phyloP scores from a whole-genome alignment of 2,113 vertebrate genomes.

The Climacteris rufus region DNA sequence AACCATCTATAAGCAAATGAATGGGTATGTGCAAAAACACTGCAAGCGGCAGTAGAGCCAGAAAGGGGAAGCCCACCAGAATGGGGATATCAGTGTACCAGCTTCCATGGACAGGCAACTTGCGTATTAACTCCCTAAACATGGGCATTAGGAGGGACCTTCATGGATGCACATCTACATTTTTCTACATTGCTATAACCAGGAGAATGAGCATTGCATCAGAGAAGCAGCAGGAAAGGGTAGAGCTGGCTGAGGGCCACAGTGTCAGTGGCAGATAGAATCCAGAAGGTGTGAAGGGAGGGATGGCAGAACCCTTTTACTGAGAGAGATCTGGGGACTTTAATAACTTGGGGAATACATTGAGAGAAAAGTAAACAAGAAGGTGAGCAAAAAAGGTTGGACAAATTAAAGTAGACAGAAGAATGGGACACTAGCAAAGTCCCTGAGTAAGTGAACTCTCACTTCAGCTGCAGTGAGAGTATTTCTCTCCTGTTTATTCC shows the following conservation, averaged over 20 bases:
- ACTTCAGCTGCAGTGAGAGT: neutral
- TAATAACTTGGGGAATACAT: neutral
- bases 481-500: neutral
- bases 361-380: neutral
- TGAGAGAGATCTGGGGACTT: neutral
- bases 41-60: neutral
- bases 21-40: neutral
- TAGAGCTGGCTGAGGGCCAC: neutral
- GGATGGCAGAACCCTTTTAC: neutral
- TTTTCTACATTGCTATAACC: neutral
- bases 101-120: neutral
- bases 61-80: neutral
- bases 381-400: neutral
- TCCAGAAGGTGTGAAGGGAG: neutral
- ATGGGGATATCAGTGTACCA: neutral
- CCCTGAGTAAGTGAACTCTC: neutral
- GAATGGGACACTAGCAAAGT: neutral
- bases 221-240: neutral
- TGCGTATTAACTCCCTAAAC: neutral
- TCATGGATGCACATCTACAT: accelerated
- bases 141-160: neutral
- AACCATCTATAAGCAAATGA: neutral
- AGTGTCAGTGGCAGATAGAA: neutral
- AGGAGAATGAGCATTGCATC: neutral
- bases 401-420: neutral